Conservation (phyloP, 1,140 invertebrate species). For the Streblospio benedicti region DNA sequence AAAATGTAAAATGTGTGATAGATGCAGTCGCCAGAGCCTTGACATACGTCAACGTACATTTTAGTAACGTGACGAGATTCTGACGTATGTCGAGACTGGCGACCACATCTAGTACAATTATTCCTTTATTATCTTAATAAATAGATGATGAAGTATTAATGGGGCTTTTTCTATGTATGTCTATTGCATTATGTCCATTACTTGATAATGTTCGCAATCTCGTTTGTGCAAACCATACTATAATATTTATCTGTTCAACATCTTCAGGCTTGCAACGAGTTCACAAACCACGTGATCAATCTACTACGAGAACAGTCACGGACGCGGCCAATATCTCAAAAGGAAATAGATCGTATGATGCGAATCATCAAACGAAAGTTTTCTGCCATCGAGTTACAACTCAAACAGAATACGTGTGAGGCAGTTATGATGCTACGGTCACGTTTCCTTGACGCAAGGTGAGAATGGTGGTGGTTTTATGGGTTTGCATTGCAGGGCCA, state of each 20-base stretch:
- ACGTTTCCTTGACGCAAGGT: constrained; percentile 88
- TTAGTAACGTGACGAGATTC: too few relatives aligned
- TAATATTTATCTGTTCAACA: neutral
- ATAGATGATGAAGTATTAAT: too few relatives aligned
- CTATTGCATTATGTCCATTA: too few relatives aligned
- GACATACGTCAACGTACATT: too few relatives aligned
- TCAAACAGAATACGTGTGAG: constrained; percentile 99
- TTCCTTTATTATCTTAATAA: too few relatives aligned
- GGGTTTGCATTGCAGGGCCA: neutral
- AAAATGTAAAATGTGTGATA: too few relatives aligned
- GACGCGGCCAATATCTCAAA: constrained; percentile 86
- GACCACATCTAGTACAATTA: too few relatives aligned
- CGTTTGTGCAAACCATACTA: too few relatives aligned
- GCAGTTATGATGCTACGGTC: constrained; percentile 98
- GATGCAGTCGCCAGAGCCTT: too few relatives aligned
- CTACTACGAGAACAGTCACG: constrained; percentile 92
- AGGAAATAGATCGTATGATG: constrained; percentile 99
- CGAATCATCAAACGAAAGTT: constrained; percentile 99
- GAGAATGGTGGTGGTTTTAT: constrained; percentile 16
- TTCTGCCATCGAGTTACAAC: constrained; percentile 98
- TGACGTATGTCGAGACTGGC: too few relatives aligned
- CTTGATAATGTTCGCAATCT: too few relatives aligned
- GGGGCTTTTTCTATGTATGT: too few relatives aligned
- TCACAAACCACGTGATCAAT: constrained; percentile 99
- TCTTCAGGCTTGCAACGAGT: constrained; percentile 90